phyloP scores from a whole-genome alignment of 2,113 vertebrate genomes.

The Axis porcinus region DNA sequence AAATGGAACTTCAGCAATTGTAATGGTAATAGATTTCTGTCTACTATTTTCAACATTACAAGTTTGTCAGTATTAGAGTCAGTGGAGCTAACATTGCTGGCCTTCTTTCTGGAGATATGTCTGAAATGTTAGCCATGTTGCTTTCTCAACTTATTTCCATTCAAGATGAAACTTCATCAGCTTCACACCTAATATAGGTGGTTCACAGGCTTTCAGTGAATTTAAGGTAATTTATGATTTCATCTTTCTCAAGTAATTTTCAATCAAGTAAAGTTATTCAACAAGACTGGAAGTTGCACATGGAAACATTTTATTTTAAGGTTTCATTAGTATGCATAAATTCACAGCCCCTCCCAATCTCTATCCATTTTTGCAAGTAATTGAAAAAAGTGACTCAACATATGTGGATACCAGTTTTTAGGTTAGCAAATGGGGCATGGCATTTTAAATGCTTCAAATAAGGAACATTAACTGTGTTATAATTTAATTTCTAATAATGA shows the following conservation, averaged over 20 bases:
- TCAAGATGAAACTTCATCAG: constrained; percentile 56
- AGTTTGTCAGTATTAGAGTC: background rate
- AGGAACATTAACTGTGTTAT: constrained; percentile 30
- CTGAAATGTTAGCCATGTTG: constrained; percentile 7
- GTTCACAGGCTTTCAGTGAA: constrained; percentile 68
- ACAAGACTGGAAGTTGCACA: constrained; percentile 71
- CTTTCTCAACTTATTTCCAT: constrained; percentile 53
- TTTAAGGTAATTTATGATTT: constrained; percentile 78
- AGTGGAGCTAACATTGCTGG: background rate
- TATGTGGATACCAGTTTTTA: constrained; percentile 68
- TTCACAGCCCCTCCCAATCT: constrained; percentile 73
- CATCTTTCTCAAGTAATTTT: constrained; percentile 78
- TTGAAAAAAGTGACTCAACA: constrained; percentile 73
- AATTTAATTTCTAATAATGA: constrained; percentile 60
- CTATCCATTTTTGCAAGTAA: constrained; percentile 73
- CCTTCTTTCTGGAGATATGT: background rate
- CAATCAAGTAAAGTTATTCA: constrained; percentile 76
- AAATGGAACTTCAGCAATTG: background rate
- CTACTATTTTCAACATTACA: background rate
- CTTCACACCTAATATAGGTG: constrained; percentile 72
- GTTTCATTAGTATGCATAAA: constrained; percentile 74
- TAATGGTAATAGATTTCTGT: background rate
- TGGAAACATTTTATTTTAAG: constrained; percentile 77
- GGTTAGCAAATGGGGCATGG: constrained; percentile 66
- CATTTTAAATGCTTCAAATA: constrained; percentile 57